A percentile compares a stretch with the other conserved stretches of the same genome.
Conservation (phyloP, 2,113 vertebrate species). For the Seriola aureovittata region DNA sequence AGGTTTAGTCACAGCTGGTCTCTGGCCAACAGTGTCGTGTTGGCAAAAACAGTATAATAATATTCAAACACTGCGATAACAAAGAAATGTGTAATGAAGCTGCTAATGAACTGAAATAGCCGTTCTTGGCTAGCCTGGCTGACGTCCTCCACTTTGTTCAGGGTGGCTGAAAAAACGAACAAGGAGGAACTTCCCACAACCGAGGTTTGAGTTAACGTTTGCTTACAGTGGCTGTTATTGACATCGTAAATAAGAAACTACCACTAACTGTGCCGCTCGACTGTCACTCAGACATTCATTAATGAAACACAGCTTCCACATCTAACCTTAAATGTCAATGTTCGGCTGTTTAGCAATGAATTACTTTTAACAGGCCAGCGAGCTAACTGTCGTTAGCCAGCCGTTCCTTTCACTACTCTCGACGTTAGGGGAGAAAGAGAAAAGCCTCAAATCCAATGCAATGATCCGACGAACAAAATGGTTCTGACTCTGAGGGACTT, state of each 20-base stretch:
- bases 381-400: slow-evolving; percentile 74
- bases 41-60: slow-evolving; percentile 17
- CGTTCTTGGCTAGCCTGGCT: slow-evolving; percentile 73
- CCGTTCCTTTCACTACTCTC: slow-evolving; percentile 73
- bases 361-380: slow-evolving; percentile 77
- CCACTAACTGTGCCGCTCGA: slow-evolving; percentile 51
- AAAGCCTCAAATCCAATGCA: slow-evolving; percentile 55
- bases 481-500: slow-evolving; percentile 81
- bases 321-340: slow-evolving; percentile 45
- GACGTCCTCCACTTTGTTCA: slow-evolving; percentile 82
- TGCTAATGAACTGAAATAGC: slow-evolving; percentile 68
- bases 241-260: slow-evolving; percentile 68
- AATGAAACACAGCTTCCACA: slow-evolving; percentile 33
- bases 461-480: slow-evolving; percentile 79
- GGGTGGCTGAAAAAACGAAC: slow-evolving; percentile 71
- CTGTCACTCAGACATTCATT: slow-evolving; percentile 38
- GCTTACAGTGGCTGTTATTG: slow-evolving; percentile 58
- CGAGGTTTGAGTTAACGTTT: slow-evolving; percentile 68
- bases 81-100: slow-evolving; percentile 70
- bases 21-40: slow-evolving; percentile 19
- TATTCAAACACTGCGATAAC: slow-evolving; percentile 56
- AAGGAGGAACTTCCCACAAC: slow-evolving; percentile 81
- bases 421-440: slow-evolving; percentile 42
- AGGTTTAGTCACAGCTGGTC: slow-evolving; percentile 37
- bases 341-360: slow-evolving; percentile 52